Base-by-base conservation (phyloP, 2,797 vertebrate species). In the Syngnathus rostellatus region DNA sequence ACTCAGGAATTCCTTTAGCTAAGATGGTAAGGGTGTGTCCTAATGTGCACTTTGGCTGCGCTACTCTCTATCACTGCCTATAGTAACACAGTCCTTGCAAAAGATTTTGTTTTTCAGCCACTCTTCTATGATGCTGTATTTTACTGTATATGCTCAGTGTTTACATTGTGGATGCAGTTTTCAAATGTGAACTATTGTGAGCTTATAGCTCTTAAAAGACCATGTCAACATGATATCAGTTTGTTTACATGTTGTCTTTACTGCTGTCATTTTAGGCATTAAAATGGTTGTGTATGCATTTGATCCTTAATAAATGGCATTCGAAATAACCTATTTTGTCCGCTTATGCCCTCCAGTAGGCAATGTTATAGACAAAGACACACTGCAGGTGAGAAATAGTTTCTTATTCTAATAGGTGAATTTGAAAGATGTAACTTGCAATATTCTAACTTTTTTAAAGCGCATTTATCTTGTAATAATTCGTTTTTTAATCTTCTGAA, bases 281-380 rank as follows among this genome's bases (percentile, higher is more conserved):
- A 80, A 89, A 87, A 75, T 87, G 86, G 89, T 83, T 83, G 79
- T 86, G 76, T 88, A 84, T 87, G 85, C 83, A 85, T 91, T 91
- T 90, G 88, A 90, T 85, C 75, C 85, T 85, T 80, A 88, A 79
- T 85, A 89, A 91, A 92, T 80, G 80, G 82, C 86, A 88, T 88
- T 90, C 71, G 72, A 83, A 86, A 83, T 72, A 43, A 79, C 65
- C 37, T 8, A 39, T 25, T 31, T 31, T 48, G 63, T 38, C n/a
- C 46, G 23, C 45, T 46, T 46, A 46, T 46, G 16, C 12, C 5
- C 45, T 31, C 31, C 31, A 31, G 31, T 31, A 3, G 31, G 31
- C 31, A 31, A 31, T 31, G 31, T 31, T 31, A 31, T 31, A 31
- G 31, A 31, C 31, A 4, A 31, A 3, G 31, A 31, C 31, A 31